Percentiles rank a stretch among this genome's conserved stretches.
Evolutionary conservation across 1,140 invertebrate genomes (phyloP).

Genomic region (Ips typographus): DNA sequence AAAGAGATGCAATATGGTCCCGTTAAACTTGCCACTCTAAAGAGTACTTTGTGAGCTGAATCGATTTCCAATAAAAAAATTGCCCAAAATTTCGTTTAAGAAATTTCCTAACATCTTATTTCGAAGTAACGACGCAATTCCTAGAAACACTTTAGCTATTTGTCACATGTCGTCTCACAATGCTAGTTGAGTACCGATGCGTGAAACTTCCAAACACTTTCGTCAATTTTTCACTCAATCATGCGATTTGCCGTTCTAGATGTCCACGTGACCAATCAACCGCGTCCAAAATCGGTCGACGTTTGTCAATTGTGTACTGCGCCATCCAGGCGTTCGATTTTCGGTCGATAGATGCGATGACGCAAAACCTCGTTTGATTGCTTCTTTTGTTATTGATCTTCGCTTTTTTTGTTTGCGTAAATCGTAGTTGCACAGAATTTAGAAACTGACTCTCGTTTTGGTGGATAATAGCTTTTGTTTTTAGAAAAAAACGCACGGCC

Average conservation of each 20-base stretch:
- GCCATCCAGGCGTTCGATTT: slow-evolving; percentile 20
- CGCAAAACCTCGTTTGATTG: slow-evolving; percentile 23
- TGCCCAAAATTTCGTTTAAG: background rate
- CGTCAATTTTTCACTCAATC: slow-evolving; percentile 34
- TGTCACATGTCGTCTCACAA: slow-evolving; percentile 36
- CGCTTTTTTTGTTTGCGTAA: slow-evolving; percentile 31
- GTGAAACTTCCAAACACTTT: slow-evolving; percentile 33
- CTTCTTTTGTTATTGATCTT: slow-evolving; percentile 31
- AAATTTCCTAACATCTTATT: slow-evolving; percentile 14
- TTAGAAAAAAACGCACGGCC: slow-evolving; percentile 8
- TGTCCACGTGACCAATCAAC: slow-evolving; percentile 28
- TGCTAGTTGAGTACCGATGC: slow-evolving; percentile 24
- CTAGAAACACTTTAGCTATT: slow-evolving; percentile 24
- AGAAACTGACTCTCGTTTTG: slow-evolving; percentile 12
- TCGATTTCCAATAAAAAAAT: background rate
- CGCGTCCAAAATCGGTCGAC: slow-evolving; percentile 20
- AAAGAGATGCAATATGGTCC: too few relatives aligned
- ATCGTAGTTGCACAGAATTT: slow-evolving; percentile 13
- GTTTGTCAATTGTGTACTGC: slow-evolving; percentile 34
- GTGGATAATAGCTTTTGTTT: slow-evolving; percentile 14
- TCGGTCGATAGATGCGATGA: slow-evolving; percentile 18
- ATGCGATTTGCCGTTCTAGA: slow-evolving; percentile 30
- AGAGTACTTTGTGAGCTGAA: too few relatives aligned
- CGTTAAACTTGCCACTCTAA: too few relatives aligned
- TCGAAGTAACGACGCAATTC: slow-evolving; percentile 22